phyloP scores from a whole-genome alignment of 2,113 vertebrate species.

The Daubentonia madagascariensis region DNA sequence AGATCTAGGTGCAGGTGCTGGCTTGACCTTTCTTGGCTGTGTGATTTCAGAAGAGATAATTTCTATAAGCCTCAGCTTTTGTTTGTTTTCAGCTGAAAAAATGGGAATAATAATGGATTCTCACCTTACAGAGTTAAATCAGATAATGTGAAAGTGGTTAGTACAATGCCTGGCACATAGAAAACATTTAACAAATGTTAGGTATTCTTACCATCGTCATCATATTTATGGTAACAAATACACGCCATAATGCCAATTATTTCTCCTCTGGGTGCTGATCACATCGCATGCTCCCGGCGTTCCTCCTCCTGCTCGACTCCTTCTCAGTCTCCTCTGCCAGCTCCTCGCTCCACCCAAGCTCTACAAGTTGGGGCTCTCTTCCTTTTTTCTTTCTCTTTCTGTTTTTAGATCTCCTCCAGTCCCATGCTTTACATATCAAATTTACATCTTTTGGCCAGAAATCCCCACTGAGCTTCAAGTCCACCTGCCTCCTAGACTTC shows the following conservation, averaged over 20 bases:
- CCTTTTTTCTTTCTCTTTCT: neutral
- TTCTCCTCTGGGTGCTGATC: neutral
- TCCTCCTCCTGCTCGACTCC: neutral
- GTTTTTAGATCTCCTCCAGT: neutral
- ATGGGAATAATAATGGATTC: neutral
- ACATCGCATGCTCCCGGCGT: neutral
- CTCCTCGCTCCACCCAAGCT: neutral
- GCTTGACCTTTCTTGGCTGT: neutral
- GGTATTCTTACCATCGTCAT: neutral
- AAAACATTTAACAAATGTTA: neutral
- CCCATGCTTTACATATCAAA: neutral
- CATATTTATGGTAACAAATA: neutral
- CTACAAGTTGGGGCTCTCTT: neutral
- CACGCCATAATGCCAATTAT: neutral
- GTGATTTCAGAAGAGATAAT: neutral
- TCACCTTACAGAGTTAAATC: neutral
- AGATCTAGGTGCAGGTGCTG: neutral
- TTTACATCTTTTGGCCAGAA: neutral
- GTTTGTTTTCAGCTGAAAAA: neutral
- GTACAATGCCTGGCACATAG: neutral
- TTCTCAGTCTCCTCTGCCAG: neutral
- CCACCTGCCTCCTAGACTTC: neutral
- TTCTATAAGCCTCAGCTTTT: neutral
- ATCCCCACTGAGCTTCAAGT: neutral
- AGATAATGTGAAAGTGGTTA: neutral